phyloP scores from a whole-genome alignment of 2,797 vertebrate genomes.

The Lophius americanus region DNA sequence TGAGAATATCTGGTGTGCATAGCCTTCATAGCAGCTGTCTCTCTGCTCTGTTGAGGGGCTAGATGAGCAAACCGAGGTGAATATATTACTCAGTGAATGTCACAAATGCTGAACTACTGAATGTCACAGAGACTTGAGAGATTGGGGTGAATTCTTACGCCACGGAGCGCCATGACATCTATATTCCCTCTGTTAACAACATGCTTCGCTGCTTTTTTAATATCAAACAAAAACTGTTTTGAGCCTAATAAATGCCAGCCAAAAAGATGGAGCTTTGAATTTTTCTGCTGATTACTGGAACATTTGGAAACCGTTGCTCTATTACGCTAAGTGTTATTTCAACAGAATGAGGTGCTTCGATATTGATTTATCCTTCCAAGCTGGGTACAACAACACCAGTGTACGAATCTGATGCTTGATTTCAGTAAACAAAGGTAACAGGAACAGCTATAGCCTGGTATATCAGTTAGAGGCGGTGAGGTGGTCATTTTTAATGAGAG shows the following conservation, averaged over 20 bases:
- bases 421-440: conserved; percentile 52
- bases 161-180: conserved; percentile 47
- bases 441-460: conserved; percentile 21
- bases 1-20: conserved; percentile 50
- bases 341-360: conserved; percentile 10
- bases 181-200: conserved; percentile 48
- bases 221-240: conserved; percentile 39
- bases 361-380: conserved; percentile 29
- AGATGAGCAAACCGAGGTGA: conserved; percentile 66
- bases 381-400: conserved; percentile 49
- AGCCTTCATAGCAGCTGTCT: conserved; percentile 62
- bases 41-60: conserved; percentile 60
- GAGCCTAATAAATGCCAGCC: conserved; percentile 43
- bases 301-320: conserved; percentile 7
- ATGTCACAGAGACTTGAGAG: conserved; percentile 61
- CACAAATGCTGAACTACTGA: conserved; percentile 69
- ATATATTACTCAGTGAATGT: conserved; percentile 75
- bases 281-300: conserved; percentile 15
- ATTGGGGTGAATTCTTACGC: conserved; percentile 60
- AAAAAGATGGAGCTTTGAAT: conserved; percentile 1
- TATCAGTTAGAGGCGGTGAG: conserved; percentile 30
- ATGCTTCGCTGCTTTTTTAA: conserved; percentile 29
- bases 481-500: conserved; percentile 55
- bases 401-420: conserved; percentile 40
- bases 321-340: not conserved